Evolutionary conservation across 2,888 invertebrate species (phyloP), one percentile per base, ranked within the genome.

Genomic region (Acronicta aceris): DNA sequence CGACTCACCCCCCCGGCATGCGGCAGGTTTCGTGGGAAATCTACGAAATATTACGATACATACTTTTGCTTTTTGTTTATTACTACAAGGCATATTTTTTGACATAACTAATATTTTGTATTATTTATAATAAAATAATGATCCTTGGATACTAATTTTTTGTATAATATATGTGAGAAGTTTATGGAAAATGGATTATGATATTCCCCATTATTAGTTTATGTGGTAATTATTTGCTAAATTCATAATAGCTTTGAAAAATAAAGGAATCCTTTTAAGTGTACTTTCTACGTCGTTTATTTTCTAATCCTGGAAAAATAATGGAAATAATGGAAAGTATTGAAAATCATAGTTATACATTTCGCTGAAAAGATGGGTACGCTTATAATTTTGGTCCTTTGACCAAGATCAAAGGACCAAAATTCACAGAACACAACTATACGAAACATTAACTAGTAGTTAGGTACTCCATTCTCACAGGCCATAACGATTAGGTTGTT

Each of bases 11-110:
- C 59, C 30, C n/a, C n/a, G 27, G 47, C 45, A 71, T 58, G 42
- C 30, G 27, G 47, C 45, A 72, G 62, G 43, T 67, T 63, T 68
- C 52, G 70, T 66, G n/a, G 45, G 53, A 53, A 67, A 67, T 64
- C 56, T 71, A 59, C 54, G 42, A 59, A 63, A 74, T 70, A 69
- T 74, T 60, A 50, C 41, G 30, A 60, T 55, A 67, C 51, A 74
- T 48, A 54, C 30, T 36, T 69, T 43, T 46, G 53, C 33, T 61
- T 66, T 50, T 66, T 71, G 51, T 72, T 68, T 58, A 68, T 57
- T 54, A 40, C 15, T 15, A 36, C 46, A 52, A 42, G 53, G 51
- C 47, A 58, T 69, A 57, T 46, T 68, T 56, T 70, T 53, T 54
- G 54, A 12, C 15, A 5, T 46, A 53, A 12, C 13, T 41, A 42